phyloP scores from a whole-genome alignment of 2,888 invertebrate species.

The Cepaea hortensis region DNA sequence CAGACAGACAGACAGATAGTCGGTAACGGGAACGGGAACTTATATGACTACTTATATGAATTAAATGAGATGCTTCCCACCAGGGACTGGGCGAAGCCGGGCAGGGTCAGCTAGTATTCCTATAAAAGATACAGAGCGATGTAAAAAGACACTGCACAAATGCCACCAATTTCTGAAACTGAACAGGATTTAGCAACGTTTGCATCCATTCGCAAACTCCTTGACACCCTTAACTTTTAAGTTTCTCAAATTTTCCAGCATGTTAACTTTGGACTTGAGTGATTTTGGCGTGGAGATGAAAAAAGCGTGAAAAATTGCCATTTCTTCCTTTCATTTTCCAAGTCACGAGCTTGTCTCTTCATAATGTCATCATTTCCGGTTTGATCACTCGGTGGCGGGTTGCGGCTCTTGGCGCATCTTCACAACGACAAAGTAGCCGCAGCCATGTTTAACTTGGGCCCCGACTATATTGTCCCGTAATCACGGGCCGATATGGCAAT shows the following conservation, averaged over 20 bases:
- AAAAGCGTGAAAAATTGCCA: not conserved
- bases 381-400: slow-evolving; percentile 13
- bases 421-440: slow-evolving; percentile 37
- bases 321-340: slow-evolving; percentile 43
- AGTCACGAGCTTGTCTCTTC: slow-evolving; percentile 38
- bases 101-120: no score
- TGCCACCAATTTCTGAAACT: no score
- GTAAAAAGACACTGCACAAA: no score
- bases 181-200: not conserved
- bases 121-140: no score
- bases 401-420: slow-evolving; percentile 34
- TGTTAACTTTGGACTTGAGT: not conserved
- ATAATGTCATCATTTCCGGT: slow-evolving; percentile 46
- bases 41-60: no score
- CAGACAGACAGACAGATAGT: no score
- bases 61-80: no score
- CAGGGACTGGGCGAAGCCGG: no score
- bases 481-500: slow-evolving; percentile 45
- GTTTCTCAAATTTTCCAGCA: not conserved
- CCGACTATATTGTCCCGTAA: slow-evolving; percentile 40
- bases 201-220: not conserved
- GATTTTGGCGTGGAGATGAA: not conserved
- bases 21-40: no score
- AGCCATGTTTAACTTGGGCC: slow-evolving; percentile 27
- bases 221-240: not conserved